These are phyloP conservation scores for Sorex maritimensis DNA, from an alignment of 2,797 vertebrate genomes.

Conservation along the genomic window DNA sequence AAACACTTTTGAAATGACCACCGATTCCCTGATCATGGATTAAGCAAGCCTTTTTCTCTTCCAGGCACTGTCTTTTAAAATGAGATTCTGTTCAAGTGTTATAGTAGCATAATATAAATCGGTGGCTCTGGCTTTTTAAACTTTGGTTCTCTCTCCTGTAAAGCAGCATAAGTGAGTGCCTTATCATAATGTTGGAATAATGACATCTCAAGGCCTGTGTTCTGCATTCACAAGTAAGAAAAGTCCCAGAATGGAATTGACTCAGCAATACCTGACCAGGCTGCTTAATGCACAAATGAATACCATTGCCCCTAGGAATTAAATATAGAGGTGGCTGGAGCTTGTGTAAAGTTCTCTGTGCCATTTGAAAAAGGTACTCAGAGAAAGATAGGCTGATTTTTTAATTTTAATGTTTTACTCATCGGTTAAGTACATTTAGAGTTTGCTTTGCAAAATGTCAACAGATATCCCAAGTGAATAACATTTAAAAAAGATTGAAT, in stretches of 20 bases:
- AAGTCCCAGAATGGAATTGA: constrained; percentile 75
- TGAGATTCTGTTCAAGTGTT: constrained; percentile 60
- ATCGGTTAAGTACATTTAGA: constrained; percentile 76
- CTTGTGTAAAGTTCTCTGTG: constrained; percentile 86
- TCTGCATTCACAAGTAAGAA: constrained; percentile 69
- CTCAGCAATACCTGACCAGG: constrained; percentile 85
- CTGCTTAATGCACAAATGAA: constrained; percentile 75
- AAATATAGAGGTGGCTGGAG: constrained; percentile 66
- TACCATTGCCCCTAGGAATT: constrained; percentile 80
- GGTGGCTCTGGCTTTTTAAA: constrained; percentile 72
- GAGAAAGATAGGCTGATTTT: constrained; percentile 79
- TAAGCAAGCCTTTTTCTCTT: constrained; percentile 56
- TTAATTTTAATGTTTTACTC: constrained; percentile 88
- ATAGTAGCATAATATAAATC: constrained; percentile 49
- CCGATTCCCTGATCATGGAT: neutral
- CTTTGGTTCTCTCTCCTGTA: constrained; percentile 67
- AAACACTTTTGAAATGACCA: constrained; percentile 21
- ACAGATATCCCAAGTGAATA: constrained; percentile 82
- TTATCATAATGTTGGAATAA: constrained; percentile 64
- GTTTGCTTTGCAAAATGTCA: constrained; percentile 87
- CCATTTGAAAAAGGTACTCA: constrained; percentile 84
- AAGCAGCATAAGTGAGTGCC: constrained; percentile 56
- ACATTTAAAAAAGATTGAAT: constrained; percentile 78
- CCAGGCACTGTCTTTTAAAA: constrained; percentile 62
- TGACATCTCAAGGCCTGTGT: constrained; percentile 69